Percentiles rank a stretch among this genome's conserved stretches.
Conservation (phyloP, 1,140 invertebrate species). For the Drosophila lini region DNA sequence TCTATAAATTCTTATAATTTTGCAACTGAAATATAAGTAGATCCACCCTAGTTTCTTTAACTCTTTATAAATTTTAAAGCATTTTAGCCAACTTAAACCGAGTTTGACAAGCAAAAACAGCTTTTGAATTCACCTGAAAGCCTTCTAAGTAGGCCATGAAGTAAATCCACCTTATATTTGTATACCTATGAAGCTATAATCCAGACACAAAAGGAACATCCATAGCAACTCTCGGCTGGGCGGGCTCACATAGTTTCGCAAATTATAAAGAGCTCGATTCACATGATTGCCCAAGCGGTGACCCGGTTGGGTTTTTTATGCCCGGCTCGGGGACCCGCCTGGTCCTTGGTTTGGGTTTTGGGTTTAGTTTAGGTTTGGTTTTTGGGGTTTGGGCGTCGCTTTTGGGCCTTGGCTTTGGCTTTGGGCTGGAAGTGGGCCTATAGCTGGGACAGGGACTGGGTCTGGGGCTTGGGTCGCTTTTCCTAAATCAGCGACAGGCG, state of each 20-base stretch:
- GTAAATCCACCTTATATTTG: slow-evolving; percentile 11
- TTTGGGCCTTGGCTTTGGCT: slow-evolving; percentile 16
- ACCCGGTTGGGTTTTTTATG: slow-evolving; percentile 40
- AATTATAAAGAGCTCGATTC: slow-evolving; percentile 83
- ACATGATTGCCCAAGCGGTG: slow-evolving; percentile 81
- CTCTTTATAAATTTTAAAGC: neutral
- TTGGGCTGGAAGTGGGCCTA: neutral
- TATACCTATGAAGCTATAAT: slow-evolving; percentile 10
- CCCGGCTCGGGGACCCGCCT: slow-evolving; percentile 23
- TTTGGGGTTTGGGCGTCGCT: slow-evolving; percentile 26
- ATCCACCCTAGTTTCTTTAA: neutral
- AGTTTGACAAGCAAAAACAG: neutral
- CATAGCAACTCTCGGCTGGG: slow-evolving; percentile 34
- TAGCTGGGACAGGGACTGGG: neutral
- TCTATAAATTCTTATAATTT: neutral
- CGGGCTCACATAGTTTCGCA: slow-evolving; percentile 72
- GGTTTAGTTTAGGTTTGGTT: slow-evolving; percentile 14
- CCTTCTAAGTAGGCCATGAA: slow-evolving; percentile 14
- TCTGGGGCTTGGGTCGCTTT: slow-evolving; percentile 30
- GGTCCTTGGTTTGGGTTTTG: slow-evolving; percentile 5
- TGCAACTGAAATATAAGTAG: neutral
- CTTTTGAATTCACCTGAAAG: slow-evolving; percentile 13
- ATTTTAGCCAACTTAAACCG: neutral
- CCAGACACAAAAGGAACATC: slow-evolving; percentile 22
- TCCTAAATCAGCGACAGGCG: slow-evolving; percentile 74